Base-by-base conservation (phyloP, 2,888 invertebrate species). In the Eueremaeus valkanovi region DNA sequence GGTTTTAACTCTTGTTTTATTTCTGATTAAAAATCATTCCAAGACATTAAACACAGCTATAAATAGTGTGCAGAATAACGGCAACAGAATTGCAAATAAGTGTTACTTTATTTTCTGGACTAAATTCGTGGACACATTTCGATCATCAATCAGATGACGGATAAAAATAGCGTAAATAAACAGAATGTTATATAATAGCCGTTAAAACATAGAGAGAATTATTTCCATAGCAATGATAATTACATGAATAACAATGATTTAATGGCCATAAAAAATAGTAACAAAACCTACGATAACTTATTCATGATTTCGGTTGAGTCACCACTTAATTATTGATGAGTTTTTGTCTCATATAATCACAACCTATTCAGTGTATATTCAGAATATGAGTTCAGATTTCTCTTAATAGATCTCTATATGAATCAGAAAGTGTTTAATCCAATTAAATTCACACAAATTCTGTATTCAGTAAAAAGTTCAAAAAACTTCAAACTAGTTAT, bases 21-120 rank as follows among this genome's bases (percentile, higher is more conserved):
- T 66, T 36, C 40, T 66, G 33, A 66, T 66, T 66, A 66, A 66
- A 66, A 66, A 66, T 66, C n/a, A 36, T 66, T 66, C 40, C 66
- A 36, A 66, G 5, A 33, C 66, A 66, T 66, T 66, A 66, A 33
- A 66, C 66, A 8, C 13, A 3, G 11, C 13, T 5, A n/a, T 29
- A 16, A 24, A 16, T 31, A 3, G 21, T n/a, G n/a, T 29, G 11
- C 3, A 16, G 24, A 16, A 58, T 21, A 58, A 58, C 58, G 24
- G n/a, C 16, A 29, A 8, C 31, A 16, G 13, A 29, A 27, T 27
- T 11, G 9, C 27, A 58, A 29, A 58, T 29, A 24, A 58, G 16
- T 58, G 8, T 9, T 55, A 55, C 21, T 55, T 18, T n/a, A 5
- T 51, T 5, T 21, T 51, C 21, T 21, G 21, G 51, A 51, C 51